Base-by-base conservation (phyloP, 2,113 vertebrate species). In the Platichthys stellatus region DNA sequence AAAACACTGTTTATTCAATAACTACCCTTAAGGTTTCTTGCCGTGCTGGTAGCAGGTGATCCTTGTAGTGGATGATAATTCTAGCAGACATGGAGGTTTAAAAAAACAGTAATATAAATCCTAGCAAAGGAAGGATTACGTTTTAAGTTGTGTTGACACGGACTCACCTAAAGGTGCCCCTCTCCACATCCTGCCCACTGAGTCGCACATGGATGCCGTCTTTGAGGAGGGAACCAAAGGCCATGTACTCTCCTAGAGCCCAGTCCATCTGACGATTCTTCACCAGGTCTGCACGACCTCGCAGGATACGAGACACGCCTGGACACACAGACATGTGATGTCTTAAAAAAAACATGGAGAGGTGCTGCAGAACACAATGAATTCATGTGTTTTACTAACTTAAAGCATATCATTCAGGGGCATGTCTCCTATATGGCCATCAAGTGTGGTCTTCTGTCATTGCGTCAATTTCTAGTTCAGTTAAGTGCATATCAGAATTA, bases 171-270 rank as follows among this genome's bases (percentile, higher is more conserved):
- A 97, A 97, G 0, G 96, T 97, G 24, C 97, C 97, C 7, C 96
- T 94, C 82, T 97, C 97, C 1, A 98, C 96, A 0, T 98, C 96
- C 90, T 98, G 96, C 72, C 97, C 97, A 0, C 97, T 98, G 64
- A 98, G 93, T 20, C 96, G 94, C 43, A 97, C 96, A 53, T 97
- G 96, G 84, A 96, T 96, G 63, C 96, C 96, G 38, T 97, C 97
- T 66, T 95, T 97, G 47, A 97, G 94, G n/a, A 97, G 94, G 12
- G 97, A 97, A 58, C 96, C 96, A 0, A 97, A 96, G 0, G 96
- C 96, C 96, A 97, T 96, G 89, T 97, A 98, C 82, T 98, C 96
- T 0, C 95, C 96, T 54, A 98, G 91, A 5, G 96, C 97, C 96
- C 96, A 98, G 90, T 98, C 96, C 73, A 97, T 94, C 0, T 93